Evolutionary conservation across 2,797 vertebrate species (phyloP), one percentile per base, ranked within the genome.

Genomic region (Cryptoblepharus egeriae): DNA sequence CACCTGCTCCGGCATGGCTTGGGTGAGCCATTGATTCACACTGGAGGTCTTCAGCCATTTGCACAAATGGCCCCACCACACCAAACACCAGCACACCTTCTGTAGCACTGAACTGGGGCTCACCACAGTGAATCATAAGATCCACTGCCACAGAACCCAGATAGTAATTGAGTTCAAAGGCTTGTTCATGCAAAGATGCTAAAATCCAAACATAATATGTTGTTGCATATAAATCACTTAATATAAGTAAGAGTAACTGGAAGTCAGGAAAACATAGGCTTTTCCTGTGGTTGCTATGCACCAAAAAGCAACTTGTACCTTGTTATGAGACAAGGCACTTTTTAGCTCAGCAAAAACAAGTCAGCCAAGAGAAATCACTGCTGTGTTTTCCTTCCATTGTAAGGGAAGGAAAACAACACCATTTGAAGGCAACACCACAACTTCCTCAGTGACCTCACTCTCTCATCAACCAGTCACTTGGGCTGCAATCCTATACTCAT

Each of bases 361-460:
- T 82, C 58, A 70, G 24, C 42, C 26, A 70, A 45, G 30, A 70
- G 1, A 32, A 28, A 70, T 42, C n/a, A 16, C n/a, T 79, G 35
- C 26, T 22, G 20, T 52, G 49, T 35, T 55, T 70, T 78, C 37
- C 35, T 39, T 37, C 49, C 52, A 42, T 1, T 7, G n/a, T 28
- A n/a, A 68, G 85, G 65, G 12, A 16, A 83, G 22, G 68, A 12
- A 15, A 75, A 26, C 8, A 37, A 18, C 28, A 84, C 22, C 57
- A 80, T 0, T 0, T 0, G 61, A 35, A 86, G 58, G 42, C 24
- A 77, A 15, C 3, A 15, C 52, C 49, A 60, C 49, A 22, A 55
- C 64, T 42, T 15, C 52, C 80, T 68, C 63, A 81, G 67, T 82
- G 67, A 71, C 68, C 20, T 22, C 70, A 5, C 28, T 81, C 76